These are phyloP conservation scores for Antrozous pallidus DNA, from an alignment of 2,797 vertebrate species.

Conservation along the genomic window DNA sequence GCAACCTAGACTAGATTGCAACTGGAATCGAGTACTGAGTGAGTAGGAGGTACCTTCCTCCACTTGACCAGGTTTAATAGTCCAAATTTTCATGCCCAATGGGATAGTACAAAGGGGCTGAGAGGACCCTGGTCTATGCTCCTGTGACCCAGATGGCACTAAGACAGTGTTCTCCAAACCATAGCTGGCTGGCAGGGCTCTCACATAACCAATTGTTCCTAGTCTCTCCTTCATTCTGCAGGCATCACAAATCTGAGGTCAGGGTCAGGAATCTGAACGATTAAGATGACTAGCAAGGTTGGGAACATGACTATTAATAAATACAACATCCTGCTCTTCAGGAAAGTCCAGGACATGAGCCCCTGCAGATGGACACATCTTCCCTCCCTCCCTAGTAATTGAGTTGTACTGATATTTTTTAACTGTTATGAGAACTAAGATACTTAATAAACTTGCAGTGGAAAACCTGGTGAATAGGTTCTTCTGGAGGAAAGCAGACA, in stretches of 20 bases:
- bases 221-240: not conserved
- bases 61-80: too few species aligned
- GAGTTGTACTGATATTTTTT: not conserved
- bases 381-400: not conserved
- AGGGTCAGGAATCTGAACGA: not conserved
- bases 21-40: accelerated
- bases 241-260: not conserved
- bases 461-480: not conserved
- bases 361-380: accelerated
- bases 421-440: not conserved
- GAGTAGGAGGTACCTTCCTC: accelerated
- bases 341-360: too few species aligned
- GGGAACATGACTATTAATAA: not conserved
- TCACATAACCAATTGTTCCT: accelerated
- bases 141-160: not conserved
- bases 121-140: not conserved
- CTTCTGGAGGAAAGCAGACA: not conserved
- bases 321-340: accelerated
- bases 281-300: not conserved
- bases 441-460: not conserved
- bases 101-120: accelerated
- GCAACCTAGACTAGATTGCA: accelerated
- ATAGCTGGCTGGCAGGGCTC: not conserved
- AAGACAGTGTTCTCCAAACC: not conserved
- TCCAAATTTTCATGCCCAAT: not conserved